These are phyloP conservation scores for Karalla daura DNA, from an alignment of 2,797 vertebrate genomes.

Conservation along the genomic window DNA sequence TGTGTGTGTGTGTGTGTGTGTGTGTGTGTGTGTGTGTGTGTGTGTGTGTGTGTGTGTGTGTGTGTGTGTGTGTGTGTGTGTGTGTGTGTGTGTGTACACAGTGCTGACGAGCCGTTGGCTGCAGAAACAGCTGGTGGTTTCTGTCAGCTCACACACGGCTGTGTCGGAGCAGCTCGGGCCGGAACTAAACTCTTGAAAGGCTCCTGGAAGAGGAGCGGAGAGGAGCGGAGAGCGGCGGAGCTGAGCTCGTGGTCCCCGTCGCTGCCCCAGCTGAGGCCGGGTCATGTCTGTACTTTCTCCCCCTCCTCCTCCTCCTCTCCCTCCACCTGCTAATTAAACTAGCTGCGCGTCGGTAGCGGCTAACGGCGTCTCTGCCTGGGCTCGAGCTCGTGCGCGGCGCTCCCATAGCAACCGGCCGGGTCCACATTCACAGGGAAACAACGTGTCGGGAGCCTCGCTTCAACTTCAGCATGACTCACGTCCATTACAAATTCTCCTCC, in stretches of 20 bases:
- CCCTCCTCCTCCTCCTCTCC: conserved; percentile 38
- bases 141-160: conserved; percentile 53
- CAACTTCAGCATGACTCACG: conserved; percentile 88
- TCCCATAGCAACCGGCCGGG: conserved; percentile 48
- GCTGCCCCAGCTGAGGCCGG: neutral
- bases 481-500: conserved; percentile 98
- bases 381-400: conserved; percentile 33
- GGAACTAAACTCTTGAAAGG: conserved; percentile 7
- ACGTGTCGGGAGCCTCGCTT: too few species aligned
- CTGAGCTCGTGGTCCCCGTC: conserved; percentile 11
- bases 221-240: neutral
- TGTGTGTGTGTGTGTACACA: conserved; percentile 28
- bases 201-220: too few species aligned
- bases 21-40: too few species aligned
- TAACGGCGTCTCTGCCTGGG: conserved; percentile 64
- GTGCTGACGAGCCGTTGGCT: conserved; percentile 77
- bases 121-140: conserved; percentile 81
- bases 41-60: too few species aligned
- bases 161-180: conserved; percentile 7
- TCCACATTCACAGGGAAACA: too few species aligned
- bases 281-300: conserved; percentile 65
- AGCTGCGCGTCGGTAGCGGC: conserved; percentile 54
- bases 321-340: conserved; percentile 38
- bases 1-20: too few species aligned
- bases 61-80: too few species aligned